Percentiles rank a stretch among this genome's conserved stretches.
Conservation (phyloP, 2,888 invertebrate species). For the Cancer borealis region DNA sequence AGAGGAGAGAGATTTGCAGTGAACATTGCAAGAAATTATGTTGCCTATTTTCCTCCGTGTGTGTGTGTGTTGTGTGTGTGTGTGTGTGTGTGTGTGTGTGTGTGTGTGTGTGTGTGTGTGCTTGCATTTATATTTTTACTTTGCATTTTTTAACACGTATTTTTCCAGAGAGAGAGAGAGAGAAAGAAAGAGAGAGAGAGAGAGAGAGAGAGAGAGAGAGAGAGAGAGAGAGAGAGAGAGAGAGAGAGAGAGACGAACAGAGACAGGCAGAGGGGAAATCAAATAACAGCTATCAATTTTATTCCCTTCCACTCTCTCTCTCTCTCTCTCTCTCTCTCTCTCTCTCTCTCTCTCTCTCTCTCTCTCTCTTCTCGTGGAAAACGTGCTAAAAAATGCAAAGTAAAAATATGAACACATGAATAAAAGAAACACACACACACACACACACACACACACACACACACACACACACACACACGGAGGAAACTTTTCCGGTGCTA, state of each 20-base stretch:
- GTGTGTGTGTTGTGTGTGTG: conserved; percentile 10
- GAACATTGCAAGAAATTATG: too few species aligned
- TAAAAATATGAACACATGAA: conserved; percentile 37
- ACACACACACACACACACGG: not conserved
- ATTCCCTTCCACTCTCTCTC: not conserved
- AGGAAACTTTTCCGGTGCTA: not conserved
- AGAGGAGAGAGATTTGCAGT: too few species aligned
- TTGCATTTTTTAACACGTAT: not conserved
- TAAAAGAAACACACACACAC: conserved; percentile 15
- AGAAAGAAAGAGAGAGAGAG: not conserved
- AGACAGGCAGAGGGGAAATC: not conserved
- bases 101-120: not conserved
- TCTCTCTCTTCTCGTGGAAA: not conserved
- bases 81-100: conserved; percentile 20
- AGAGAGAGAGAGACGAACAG: not conserved
- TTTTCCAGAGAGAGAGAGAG: not conserved
- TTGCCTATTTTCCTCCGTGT: not conserved
- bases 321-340: conserved; percentile 29
- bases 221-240: conserved; percentile 12
- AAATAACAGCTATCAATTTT: conserved; percentile 37
- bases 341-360: conserved; percentile 15
- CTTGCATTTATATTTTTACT: not conserved
- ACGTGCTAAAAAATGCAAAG: not conserved
- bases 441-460: not conserved
- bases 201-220: conserved; percentile 26